These are phyloP conservation scores for Schrankia costaestrigalis DNA, from an alignment of 2,888 invertebrate genomes.

Conservation along the genomic window DNA sequence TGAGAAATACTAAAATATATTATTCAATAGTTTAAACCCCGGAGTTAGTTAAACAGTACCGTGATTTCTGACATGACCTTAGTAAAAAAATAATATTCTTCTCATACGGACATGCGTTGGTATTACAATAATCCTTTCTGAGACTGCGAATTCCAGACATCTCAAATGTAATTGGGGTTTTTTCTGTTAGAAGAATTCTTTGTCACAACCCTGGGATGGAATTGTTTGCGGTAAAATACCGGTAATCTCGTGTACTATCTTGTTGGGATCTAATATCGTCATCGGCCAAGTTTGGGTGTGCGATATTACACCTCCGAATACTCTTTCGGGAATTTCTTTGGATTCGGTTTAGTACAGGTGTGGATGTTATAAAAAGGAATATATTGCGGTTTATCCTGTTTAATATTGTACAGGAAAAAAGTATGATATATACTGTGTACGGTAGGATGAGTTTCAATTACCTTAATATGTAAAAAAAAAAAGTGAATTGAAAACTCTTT, in stretches of 20 bases:
- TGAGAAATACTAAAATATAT: too few species aligned
- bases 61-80: too few species aligned
- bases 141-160: not conserved
- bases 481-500: too few species aligned
- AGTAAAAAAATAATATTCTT: too few species aligned
- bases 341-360: not conserved
- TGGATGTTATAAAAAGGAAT: constrained; percentile 1
- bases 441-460: too few species aligned
- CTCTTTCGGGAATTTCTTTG: not conserved
- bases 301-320: constrained; percentile 6
- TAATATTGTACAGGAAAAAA: not conserved
- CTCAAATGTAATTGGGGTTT: constrained; percentile 2
- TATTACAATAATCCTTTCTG: too few species aligned
- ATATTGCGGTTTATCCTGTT: constrained; percentile 1
- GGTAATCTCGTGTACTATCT: not conserved
- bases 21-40: too few species aligned
- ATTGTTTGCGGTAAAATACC: constrained; percentile 1
- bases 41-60: too few species aligned
- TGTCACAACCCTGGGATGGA: not conserved
- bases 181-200: constrained; percentile 1
- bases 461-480: too few species aligned
- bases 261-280: constrained; percentile 5
- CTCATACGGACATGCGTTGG: too few species aligned
- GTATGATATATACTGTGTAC: too few species aligned
- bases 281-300: constrained; percentile 1